Evolutionary conservation across 2,113 vertebrate genomes (phyloP), one percentile per base, ranked within the genome.

Genomic region (Thamnaconus septentrionalis): DNA sequence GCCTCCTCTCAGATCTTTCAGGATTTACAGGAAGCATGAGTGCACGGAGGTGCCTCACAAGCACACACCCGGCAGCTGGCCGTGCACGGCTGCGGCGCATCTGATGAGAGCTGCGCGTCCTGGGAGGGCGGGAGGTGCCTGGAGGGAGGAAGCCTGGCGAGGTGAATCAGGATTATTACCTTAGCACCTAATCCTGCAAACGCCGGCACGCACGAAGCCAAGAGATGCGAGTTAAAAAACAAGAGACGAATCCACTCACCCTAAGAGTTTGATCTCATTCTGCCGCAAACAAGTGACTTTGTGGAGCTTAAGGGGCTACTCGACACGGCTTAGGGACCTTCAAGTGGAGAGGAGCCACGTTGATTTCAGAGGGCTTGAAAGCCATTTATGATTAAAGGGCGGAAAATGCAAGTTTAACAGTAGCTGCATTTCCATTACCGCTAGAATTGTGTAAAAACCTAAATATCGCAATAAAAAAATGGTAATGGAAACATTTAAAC

Each of bases 1-100:
- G 63, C 66, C 82, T 74, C 64, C 74, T 53, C 64, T 66, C 18
- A 10, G 74, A 73, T 78, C 59, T 59, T 41, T 41, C 54, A 0
- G 71, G 83, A 88, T 85, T 86, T 81, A 77, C n/a, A 12, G 5
- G 49, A 11, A 55, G 49, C 57, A 72, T 12, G 54, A 66, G 58
- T 50, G 53, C 69, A 31, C 18, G 18, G 1, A 31, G 18, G 18
- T 31, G 18, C 18, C 18, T 31, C 18, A 31, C 50, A 9, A 47
- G 47, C 48, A 51, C 50, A 18, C 18, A 57, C 9, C 31, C 18
- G 18, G 18, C 18, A 31, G 18, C 18, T 31, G 18, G 18, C 18
- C 1, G 18, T 31, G 18, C 18, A 31, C 18, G 18, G 18, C 18
- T 31, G 18, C 18, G 18, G 18, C 18, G 18, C 18, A 31, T 31